Conservation (phyloP, 2,888 invertebrate species). For the Cephus sareptanus region DNA sequence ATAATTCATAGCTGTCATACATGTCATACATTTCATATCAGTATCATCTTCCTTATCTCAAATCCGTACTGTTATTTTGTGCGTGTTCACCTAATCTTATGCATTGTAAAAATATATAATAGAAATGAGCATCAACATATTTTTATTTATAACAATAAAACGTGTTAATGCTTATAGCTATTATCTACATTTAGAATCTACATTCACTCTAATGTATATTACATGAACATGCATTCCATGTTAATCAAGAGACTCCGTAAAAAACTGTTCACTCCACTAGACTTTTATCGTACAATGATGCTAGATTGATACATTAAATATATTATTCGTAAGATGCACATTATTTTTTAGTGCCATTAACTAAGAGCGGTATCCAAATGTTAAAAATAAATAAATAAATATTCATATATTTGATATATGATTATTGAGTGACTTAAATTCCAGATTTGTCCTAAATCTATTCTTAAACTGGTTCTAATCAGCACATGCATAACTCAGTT, state of each 20-base stretch:
- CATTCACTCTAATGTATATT: neutral
- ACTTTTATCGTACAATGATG: neutral
- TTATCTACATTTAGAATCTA: neutral
- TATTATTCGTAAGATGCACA: neutral
- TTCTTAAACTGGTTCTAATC: no score
- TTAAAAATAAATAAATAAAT: neutral
- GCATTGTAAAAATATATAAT: neutral
- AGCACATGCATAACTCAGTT: no score
- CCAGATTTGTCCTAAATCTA: no score
- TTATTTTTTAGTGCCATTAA: neutral
- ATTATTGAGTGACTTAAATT: no score
- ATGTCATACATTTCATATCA: no score
- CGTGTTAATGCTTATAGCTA: neutral
- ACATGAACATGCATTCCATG: neutral
- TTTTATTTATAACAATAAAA: neutral
- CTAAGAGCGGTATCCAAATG: neutral
- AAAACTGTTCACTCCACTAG: neutral
- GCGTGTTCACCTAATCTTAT: neutral
- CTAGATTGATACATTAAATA: neutral
- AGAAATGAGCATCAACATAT: neutral
- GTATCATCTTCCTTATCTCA: neutral
- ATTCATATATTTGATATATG: no score
- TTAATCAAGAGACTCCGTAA: neutral
- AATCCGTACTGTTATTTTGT: neutral
- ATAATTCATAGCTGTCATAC: no score